A percentile compares a stretch with the other conserved stretches of the same genome.
phyloP scores from a whole-genome alignment of 2,113 vertebrate genomes.

The Empidonax alnorum region DNA sequence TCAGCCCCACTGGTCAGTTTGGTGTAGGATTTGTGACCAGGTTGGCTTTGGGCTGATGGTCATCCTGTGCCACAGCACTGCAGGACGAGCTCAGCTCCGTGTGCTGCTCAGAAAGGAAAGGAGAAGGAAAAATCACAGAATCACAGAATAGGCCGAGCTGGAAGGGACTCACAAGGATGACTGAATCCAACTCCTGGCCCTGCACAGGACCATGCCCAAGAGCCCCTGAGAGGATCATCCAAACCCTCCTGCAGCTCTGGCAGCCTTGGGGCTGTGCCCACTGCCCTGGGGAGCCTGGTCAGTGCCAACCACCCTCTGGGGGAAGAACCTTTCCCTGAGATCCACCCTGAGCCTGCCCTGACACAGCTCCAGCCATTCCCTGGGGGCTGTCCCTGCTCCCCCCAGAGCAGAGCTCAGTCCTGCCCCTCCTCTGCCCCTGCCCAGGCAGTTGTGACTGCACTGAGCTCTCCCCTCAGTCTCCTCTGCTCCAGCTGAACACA shows the following conservation, averaged over 20 bases:
- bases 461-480: background rate
- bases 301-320: background rate
- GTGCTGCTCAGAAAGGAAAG: background rate
- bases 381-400: background rate
- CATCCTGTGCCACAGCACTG: background rate
- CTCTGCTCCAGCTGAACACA: background rate
- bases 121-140: background rate
- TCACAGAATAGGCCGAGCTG: background rate
- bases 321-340: background rate
- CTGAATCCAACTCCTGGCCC: background rate
- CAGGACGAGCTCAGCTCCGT: fast-evolving
- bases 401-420: background rate
- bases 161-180: background rate
- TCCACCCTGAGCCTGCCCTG: background rate
- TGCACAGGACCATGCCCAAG: background rate
- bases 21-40: background rate
- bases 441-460: background rate
- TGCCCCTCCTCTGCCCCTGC: background rate
- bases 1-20: background rate
- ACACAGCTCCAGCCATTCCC: background rate
- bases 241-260: background rate
- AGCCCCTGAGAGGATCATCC: background rate
- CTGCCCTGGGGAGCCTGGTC: background rate
- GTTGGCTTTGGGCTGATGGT: fast-evolving
- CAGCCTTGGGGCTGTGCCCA: background rate